These are phyloP conservation scores for Microctenopoma stevenorrisi DNA, from an alignment of 2,797 vertebrate genomes.

Conservation along the genomic window DNA sequence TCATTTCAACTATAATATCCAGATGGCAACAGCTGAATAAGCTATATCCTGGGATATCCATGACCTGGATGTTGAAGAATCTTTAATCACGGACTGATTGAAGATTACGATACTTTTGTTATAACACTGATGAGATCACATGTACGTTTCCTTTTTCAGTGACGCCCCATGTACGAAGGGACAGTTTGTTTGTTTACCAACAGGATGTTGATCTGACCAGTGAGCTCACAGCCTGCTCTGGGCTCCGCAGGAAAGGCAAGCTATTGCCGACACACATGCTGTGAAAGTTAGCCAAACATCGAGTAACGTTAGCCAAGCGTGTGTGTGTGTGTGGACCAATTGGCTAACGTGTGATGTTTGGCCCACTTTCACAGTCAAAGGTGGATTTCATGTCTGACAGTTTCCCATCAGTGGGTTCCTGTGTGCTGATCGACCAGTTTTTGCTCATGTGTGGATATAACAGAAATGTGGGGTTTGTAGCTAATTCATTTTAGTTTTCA, in stretches of 20 bases:
- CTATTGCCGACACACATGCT: conserved; percentile 34
- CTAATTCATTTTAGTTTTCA: background rate
- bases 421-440: conserved; percentile 5
- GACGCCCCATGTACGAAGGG: conserved; percentile 79
- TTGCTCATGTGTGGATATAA: conserved; percentile 15
- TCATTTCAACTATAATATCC: too few relatives aligned
- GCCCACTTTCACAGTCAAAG: conserved; percentile 29
- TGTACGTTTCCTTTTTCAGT: conserved; percentile 80
- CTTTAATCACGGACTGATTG: too few relatives aligned
- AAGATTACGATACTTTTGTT: background rate
- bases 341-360: conserved; percentile 36
- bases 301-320: too few relatives aligned
- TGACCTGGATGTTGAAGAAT: too few relatives aligned
- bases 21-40: too few relatives aligned
- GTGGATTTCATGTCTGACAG: conserved; percentile 27
- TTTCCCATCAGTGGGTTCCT: background rate
- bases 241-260: conserved; percentile 87
- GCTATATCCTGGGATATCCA: too few relatives aligned
- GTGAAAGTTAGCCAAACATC: too few relatives aligned
- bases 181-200: conserved; percentile 88
- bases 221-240: conserved; percentile 80
- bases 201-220: conserved; percentile 90
- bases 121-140: conserved; percentile 28
- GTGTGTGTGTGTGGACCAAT: conserved; percentile 23
- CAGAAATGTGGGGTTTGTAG: conserved; percentile 28